Evolutionary conservation across 1,140 invertebrate species (phyloP).

Genomic region (Leptonema lineaticorne): DNA sequence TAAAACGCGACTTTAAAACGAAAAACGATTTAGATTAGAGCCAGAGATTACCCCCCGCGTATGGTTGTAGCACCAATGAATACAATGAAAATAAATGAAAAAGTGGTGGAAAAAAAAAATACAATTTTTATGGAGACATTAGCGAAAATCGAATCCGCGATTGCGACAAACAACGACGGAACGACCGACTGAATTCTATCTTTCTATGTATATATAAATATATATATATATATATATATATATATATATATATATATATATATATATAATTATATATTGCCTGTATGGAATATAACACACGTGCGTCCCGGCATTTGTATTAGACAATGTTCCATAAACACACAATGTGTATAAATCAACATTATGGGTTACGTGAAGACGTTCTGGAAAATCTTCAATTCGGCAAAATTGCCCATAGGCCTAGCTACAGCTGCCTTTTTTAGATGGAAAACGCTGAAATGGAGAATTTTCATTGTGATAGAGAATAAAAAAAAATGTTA

Average conservation of each 20-base stretch:
- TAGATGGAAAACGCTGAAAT: constrained; percentile 2
- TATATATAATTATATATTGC: neutral
- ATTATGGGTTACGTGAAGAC: constrained; percentile 28
- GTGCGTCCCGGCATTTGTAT: no score
- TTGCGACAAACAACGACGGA: neutral
- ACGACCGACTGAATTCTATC: neutral
- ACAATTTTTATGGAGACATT: no score
- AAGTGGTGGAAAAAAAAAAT: no score
- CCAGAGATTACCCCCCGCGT: no score
- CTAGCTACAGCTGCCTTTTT: neutral
- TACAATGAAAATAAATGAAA: no score
- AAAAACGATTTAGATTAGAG: no score
- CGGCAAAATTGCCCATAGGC: neutral
- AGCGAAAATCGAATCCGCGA: no score
- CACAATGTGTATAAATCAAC: constrained; percentile 21
- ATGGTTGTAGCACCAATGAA: no score
- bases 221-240: neutral
- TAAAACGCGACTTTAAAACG: no score
- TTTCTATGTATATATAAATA: no score
- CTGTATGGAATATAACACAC: no score
- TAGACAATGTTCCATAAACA: neutral
- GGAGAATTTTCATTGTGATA: neutral
- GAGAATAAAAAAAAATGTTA: neutral
- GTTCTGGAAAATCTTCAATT: constrained; percentile 27
- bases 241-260: neutral